phyloP scores from a whole-genome alignment of 2,113 vertebrate genomes.

The Chroicocephalus ridibundus region DNA sequence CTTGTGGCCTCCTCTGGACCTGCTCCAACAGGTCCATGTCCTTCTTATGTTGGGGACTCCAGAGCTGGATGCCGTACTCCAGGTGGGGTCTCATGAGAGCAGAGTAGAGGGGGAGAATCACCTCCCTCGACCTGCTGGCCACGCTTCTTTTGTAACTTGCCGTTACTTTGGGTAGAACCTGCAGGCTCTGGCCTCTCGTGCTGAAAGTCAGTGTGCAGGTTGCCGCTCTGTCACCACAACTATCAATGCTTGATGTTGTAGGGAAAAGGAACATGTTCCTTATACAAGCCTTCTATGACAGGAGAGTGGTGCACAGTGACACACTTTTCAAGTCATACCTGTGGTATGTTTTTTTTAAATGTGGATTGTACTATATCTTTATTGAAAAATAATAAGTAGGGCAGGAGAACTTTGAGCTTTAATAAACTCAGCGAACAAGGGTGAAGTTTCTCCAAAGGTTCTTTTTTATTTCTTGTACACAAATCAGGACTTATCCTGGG shows the following conservation, averaged over 20 bases:
- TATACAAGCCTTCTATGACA: conserved; percentile 85
- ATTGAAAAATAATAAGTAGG: not conserved
- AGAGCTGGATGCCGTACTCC: not conserved
- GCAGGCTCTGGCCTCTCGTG: not conserved
- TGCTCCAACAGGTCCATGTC: too few species aligned
- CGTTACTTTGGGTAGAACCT: too few species aligned
- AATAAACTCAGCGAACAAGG: not conserved
- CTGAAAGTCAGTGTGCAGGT: not conserved
- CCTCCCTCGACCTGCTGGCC: not conserved
- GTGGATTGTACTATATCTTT: not conserved
- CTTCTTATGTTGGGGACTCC: too few species aligned
- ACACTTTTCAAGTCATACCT: conserved; percentile 57
- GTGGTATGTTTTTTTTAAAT: not conserved
- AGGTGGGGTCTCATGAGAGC: not conserved
- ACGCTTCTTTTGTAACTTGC: not conserved
- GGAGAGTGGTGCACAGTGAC: conserved; percentile 80
- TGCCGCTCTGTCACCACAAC: not conserved
- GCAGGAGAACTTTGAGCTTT: not conserved
- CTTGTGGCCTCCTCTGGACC: not conserved
- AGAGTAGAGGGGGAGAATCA: not conserved
- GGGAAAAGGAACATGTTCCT: conserved; percentile 48
- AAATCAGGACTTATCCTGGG: not conserved
- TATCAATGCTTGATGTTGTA: not conserved
- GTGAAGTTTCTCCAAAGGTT: not conserved
- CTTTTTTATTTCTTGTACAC: not conserved